Evolutionary conservation across 2,888 invertebrate genomes (phyloP).

Genomic region (Calameuta filiformis): DNA sequence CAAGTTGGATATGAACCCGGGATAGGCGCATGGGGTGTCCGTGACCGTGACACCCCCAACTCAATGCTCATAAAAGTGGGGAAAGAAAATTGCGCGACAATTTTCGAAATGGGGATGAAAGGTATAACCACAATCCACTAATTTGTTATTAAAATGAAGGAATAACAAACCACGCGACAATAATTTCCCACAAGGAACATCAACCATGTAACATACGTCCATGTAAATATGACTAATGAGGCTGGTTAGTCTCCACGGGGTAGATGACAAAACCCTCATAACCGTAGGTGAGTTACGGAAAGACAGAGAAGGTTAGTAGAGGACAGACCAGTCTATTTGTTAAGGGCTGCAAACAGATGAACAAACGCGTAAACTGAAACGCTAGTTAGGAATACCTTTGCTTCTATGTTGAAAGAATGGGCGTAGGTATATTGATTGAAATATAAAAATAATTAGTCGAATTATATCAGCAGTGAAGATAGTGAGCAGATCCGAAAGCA

Average conservation of each 20-base stretch:
- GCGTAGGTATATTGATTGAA: not conserved
- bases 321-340: not conserved
- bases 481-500: too few species aligned
- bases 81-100: too few species aligned
- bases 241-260: not conserved
- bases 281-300: not conserved
- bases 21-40: too few species aligned
- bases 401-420: not conserved
- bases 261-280: not conserved
- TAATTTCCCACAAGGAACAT: not conserved
- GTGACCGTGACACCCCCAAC: too few species aligned
- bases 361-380: not conserved
- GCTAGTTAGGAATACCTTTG: not conserved
- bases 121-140: not conserved
- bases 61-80: too few species aligned
- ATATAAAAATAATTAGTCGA: not conserved
- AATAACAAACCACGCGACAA: not conserved
- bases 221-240: not conserved
- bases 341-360: not conserved
- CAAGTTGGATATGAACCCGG: too few species aligned
- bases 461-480: not conserved
- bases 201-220: not conserved
- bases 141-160: not conserved
- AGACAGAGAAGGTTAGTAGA: not conserved
- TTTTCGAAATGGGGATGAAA: not conserved